These are phyloP conservation scores for Sarcophaga rosellei DNA, from an alignment of 2,888 invertebrate genomes.

Conservation along the genomic window DNA sequence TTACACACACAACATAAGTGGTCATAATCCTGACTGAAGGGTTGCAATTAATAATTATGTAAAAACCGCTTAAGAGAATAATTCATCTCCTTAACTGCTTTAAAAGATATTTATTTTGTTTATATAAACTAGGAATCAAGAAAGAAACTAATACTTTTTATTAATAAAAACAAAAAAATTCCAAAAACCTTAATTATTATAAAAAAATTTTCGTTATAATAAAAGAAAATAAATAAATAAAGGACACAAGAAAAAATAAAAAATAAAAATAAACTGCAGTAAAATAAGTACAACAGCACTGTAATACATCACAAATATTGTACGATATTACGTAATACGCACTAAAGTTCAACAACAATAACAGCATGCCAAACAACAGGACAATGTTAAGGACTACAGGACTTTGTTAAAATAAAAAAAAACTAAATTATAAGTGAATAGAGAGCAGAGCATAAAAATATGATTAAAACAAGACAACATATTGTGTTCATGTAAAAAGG, in stretches of 20 bases:
- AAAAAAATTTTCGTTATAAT: neutral
- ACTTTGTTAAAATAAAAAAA: neutral
- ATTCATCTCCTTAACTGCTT: no score
- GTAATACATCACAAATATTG: neutral
- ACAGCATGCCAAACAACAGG: neutral
- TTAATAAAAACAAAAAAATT: neutral
- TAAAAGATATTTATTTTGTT: no score
- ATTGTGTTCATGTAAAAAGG: conserved; percentile 7
- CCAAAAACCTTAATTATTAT: conserved; percentile 8
- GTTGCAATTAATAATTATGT: no score
- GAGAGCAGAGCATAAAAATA: neutral
- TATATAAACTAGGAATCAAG: neutral
- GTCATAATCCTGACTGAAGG: no score
- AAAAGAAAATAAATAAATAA: neutral
- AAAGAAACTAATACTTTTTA: neutral
- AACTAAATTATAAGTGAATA: neutral
- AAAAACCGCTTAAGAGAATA: no score
- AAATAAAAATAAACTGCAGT: neutral
- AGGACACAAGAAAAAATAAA: neutral
- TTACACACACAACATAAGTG: no score
- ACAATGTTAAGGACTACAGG: neutral
- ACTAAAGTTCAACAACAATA: neutral
- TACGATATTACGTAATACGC: neutral
- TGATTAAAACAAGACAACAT: conserved; percentile 16
- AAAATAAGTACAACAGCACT: neutral